Percentiles rank a stretch among this genome's conserved stretches.
Evolutionary conservation across 2,888 invertebrate species (phyloP).

Genomic region (Theristus sp.): DNA sequence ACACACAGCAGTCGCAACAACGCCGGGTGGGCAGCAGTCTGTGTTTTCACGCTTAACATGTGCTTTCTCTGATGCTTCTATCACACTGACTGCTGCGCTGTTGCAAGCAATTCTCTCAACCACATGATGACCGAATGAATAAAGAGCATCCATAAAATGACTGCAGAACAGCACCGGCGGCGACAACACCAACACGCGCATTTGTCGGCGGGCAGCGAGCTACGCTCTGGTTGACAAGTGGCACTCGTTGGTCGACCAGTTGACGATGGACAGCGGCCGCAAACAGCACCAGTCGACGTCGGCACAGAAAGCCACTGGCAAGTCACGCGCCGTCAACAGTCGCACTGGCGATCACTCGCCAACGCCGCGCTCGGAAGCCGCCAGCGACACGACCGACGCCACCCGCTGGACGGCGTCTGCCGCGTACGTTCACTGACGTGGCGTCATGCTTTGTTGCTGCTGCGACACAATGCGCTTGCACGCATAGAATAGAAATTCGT

Average conservation of each 20-base stretch:
- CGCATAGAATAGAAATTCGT: too few relatives aligned
- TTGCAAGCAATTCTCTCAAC: too few relatives aligned
- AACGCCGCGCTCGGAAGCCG: neutral
- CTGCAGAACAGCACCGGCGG: neutral
- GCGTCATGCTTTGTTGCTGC: neutral
- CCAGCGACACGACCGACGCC: neutral
- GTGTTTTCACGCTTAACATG: too few relatives aligned
- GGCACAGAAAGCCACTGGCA: too few relatives aligned
- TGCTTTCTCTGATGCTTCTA: too few relatives aligned
- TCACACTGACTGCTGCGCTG: too few relatives aligned
- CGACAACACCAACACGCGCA: too few relatives aligned
- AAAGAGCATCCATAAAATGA: too few relatives aligned
- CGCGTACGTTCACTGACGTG: neutral
- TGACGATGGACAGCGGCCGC: neutral
- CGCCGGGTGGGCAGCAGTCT: neutral
- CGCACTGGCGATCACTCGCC: neutral
- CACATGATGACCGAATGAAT: too few relatives aligned
- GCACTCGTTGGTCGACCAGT: conserved; percentile 5
- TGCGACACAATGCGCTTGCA: neutral
- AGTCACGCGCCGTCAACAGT: neutral
- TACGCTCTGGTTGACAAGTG: conserved; percentile 5
- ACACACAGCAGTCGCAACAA: neutral
- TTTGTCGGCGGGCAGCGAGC: conserved; percentile 1
- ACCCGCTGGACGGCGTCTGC: neutral
- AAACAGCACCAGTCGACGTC: neutral